These are phyloP conservation scores for Megaceryle torquata DNA, from an alignment of 2,113 vertebrate species.

Conservation along the genomic window DNA sequence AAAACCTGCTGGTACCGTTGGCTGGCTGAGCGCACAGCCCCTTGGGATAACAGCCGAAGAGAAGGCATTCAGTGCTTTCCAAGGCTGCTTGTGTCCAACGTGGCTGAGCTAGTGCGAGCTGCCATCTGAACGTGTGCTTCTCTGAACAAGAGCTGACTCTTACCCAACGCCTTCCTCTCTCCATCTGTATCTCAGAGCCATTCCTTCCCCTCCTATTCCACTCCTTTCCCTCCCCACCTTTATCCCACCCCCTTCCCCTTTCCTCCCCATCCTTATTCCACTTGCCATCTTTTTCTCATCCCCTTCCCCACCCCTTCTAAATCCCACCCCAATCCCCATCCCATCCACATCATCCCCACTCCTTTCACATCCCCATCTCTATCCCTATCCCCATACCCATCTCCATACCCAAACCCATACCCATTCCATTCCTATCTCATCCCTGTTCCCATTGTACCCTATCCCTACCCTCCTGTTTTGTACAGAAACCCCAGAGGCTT, in stretches of 20 bases:
- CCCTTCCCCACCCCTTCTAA: neutral
- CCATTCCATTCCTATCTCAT: neutral
- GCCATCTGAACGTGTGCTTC: neutral
- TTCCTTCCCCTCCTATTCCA: neutral
- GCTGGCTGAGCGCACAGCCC: neutral
- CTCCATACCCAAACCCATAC: neutral
- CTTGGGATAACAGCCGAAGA: neutral
- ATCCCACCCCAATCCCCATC: neutral
- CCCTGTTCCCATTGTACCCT: neutral
- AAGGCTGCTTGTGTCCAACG: neutral
- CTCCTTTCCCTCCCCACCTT: neutral
- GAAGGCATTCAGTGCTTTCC: neutral
- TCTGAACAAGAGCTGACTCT: neutral
- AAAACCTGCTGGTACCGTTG: constrained; percentile 11
- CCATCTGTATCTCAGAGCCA: neutral
- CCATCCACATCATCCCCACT: neutral
- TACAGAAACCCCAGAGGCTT: neutral
- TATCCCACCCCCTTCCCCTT: neutral
- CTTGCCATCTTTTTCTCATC: neutral
- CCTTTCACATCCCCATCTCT: neutral
- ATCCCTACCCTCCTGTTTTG: neutral
- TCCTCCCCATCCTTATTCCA: neutral
- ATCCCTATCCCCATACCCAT: neutral
- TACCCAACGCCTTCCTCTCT: neutral
- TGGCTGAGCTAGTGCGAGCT: neutral